Conservation (phyloP, 1,140 invertebrate genomes). For the Myzus persicae region DNA sequence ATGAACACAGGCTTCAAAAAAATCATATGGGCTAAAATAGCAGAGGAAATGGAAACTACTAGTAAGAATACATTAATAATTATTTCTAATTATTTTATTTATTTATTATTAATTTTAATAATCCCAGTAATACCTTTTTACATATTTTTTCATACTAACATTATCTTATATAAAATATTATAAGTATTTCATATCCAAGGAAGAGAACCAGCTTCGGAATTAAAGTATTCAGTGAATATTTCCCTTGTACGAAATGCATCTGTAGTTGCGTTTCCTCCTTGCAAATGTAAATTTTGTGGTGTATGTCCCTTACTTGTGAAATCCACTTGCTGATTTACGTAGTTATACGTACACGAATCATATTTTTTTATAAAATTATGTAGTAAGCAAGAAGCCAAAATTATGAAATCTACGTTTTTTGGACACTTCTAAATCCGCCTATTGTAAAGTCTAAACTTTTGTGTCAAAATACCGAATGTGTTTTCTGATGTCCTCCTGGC, state of each 20-base stretch:
- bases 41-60: slow-evolving; percentile 24
- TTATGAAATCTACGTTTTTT: slow-evolving; percentile 50
- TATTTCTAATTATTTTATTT: no score
- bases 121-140: no score
- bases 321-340: slow-evolving; percentile 6
- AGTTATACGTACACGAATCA: slow-evolving; percentile 30
- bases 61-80: neutral
- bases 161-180: neutral
- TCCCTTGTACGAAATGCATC: no score
- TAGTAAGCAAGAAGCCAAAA: slow-evolving; percentile 42
- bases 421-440: slow-evolving; percentile 36
- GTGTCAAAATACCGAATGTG: neutral
- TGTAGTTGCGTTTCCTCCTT: no score
- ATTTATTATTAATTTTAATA: no score
- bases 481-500: slow-evolving; percentile 12
- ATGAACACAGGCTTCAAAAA: neutral
- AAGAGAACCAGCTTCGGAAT: slow-evolving; percentile 46
- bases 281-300: no score
- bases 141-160: neutral
- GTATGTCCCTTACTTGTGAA: no score
- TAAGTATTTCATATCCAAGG: neutral
- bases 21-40: neutral
- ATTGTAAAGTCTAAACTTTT: slow-evolving; percentile 59
- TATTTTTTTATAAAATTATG: slow-evolving; percentile 57
- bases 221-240: slow-evolving; percentile 56